Evolutionary conservation across 1,140 invertebrate genomes (phyloP).

Genomic region (Sminthurides bifidus): DNA sequence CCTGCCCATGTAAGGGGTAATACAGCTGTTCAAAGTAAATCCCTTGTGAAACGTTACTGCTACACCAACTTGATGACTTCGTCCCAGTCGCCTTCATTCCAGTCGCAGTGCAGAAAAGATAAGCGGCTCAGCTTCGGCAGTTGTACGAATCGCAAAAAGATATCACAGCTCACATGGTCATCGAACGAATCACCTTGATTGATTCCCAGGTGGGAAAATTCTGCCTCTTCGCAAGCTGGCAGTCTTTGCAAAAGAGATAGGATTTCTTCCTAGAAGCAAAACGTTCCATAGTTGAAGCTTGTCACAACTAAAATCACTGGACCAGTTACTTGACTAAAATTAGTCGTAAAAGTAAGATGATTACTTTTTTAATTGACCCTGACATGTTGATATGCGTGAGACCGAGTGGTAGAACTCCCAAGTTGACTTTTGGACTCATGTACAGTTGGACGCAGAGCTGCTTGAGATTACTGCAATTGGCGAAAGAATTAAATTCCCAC

Average conservation of each 20-base stretch:
- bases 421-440: constrained; percentile 1
- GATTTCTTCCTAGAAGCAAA: neutral
- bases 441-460: constrained; percentile 3
- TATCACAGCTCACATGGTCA: neutral
- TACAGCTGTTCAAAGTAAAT: constrained; percentile 2
- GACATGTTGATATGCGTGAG: neutral
- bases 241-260: neutral
- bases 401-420: neutral
- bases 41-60: neutral
- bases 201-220: constrained; percentile 3
- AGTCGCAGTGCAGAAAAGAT: constrained; percentile 6
- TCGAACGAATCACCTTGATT: constrained; percentile 2
- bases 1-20: neutral
- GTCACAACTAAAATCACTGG: neutral
- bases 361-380: neutral
- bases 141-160: neutral
- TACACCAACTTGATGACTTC: neutral
- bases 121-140: neutral
- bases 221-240: neutral
- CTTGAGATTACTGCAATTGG: neutral
- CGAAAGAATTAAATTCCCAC: constrained; percentile 2
- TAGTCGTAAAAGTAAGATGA: neutral
- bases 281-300: neutral
- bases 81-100: neutral
- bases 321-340: neutral